Percentiles rank a stretch among this genome's conserved stretches.
Conservation (phyloP, 2,888 invertebrate genomes). For the Drosophila pegasa region DNA sequence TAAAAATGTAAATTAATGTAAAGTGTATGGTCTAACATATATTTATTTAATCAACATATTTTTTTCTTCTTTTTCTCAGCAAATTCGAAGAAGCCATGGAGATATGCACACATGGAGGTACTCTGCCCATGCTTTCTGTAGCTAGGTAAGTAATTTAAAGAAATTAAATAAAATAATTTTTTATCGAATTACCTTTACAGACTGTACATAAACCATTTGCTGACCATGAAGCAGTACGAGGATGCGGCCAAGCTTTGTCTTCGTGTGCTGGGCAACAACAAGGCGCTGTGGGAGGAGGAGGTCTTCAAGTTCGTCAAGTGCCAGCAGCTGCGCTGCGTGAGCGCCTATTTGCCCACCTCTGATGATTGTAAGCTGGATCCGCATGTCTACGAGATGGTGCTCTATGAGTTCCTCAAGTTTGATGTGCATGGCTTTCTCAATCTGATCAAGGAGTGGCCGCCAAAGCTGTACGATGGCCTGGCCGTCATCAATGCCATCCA, state of each 20-base stretch:
- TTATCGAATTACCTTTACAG: slow-evolving; percentile 48
- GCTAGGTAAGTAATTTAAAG: slow-evolving; percentile 70
- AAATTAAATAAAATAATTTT: not conserved
- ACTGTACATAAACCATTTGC: slow-evolving; percentile 92
- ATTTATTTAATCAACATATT: not conserved
- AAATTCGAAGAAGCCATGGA: slow-evolving; percentile 94
- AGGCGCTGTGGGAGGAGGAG: slow-evolving; percentile 95
- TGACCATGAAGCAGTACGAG: slow-evolving; percentile 89
- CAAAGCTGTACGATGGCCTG: slow-evolving; percentile 91
- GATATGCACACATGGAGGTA: slow-evolving; percentile 89
- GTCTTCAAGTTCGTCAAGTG: slow-evolving; percentile 94
- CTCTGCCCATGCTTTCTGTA: slow-evolving; percentile 77
- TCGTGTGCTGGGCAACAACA: slow-evolving; percentile 92
- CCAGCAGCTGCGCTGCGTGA: slow-evolving; percentile 92
- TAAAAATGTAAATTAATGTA: not conserved
- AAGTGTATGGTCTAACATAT: not conserved
- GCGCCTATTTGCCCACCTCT: slow-evolving; percentile 91
- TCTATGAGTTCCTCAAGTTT: slow-evolving; percentile 95
- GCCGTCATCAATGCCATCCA: slow-evolving; percentile 94
- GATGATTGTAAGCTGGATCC: slow-evolving; percentile 90
- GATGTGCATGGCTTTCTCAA: slow-evolving; percentile 93
- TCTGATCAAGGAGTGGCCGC: slow-evolving; percentile 95
- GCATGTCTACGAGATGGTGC: slow-evolving; percentile 96
- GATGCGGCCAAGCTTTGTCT: slow-evolving; percentile 94
- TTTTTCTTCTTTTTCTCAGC: slow-evolving; percentile 75